Evolutionary conservation across 1,140 invertebrate genomes (phyloP).

Genomic region (Sycobia sp.): DNA sequence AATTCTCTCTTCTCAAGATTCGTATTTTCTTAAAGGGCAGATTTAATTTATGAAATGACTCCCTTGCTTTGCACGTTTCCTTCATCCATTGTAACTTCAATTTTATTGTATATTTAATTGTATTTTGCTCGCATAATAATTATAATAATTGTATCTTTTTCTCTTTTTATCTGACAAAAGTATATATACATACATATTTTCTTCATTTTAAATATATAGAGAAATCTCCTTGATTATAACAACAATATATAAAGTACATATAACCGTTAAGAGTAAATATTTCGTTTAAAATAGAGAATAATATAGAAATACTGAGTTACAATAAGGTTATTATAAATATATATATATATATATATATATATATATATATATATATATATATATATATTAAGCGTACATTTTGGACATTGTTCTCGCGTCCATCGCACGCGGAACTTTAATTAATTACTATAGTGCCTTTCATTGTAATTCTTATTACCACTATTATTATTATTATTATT

Average conservation of each 20-base stretch:
- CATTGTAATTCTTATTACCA: slow-evolving; percentile 6
- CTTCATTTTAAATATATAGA: slow-evolving; percentile 24
- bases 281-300: slow-evolving; percentile 35
- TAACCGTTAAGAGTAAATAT: slow-evolving; percentile 26
- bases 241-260: slow-evolving; percentile 20
- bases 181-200: slow-evolving; percentile 29
- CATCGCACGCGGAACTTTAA: slow-evolving; percentile 25
- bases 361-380: slow-evolving; percentile 12
- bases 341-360: slow-evolving; percentile 25
- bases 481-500: slow-evolving; percentile 15
- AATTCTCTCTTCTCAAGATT: too few species aligned
- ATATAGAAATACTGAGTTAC: slow-evolving; percentile 33
- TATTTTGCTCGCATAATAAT: slow-evolving; percentile 1
- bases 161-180: slow-evolving; percentile 17
- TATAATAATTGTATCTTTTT: slow-evolving; percentile 6
- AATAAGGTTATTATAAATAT: slow-evolving; percentile 21
- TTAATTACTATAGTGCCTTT: slow-evolving; percentile 20
- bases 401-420: slow-evolving; percentile 27
- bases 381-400: slow-evolving; percentile 29
- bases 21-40: too few species aligned
- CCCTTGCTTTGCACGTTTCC: not conserved
- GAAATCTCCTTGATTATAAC: slow-evolving; percentile 26
- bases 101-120: slow-evolving; percentile 18
- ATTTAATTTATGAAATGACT: slow-evolving; percentile 21
- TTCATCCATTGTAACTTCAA: slow-evolving; percentile 9